Evolutionary conservation across 2,888 invertebrate species (phyloP).

Genomic region (Chaetogeoica ovagalla): DNA sequence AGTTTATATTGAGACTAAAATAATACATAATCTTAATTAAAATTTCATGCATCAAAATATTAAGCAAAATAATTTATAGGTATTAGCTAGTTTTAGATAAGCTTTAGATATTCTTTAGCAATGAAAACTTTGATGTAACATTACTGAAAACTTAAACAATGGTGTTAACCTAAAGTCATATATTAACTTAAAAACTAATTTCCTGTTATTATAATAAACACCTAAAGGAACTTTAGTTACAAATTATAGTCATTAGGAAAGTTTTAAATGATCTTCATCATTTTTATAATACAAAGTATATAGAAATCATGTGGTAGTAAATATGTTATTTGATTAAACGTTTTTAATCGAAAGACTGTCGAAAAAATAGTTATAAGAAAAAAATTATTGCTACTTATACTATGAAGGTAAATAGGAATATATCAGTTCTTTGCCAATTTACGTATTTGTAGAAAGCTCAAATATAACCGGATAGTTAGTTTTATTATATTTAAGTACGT

Average conservation of each 20-base stretch:
- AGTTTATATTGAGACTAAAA: constrained; percentile 11
- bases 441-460: too few species aligned
- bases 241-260: constrained; percentile 1
- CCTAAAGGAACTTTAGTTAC: constrained; percentile 4
- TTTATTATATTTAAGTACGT: too few species aligned
- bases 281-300: too few species aligned
- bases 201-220: constrained; percentile 28
- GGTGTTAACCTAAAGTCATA: constrained; percentile 30
- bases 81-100: constrained; percentile 27
- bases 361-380: too few species aligned
- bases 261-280: too few species aligned
- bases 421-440: too few species aligned
- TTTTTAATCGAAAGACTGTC: too few species aligned
- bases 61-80: constrained; percentile 29
- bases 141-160: constrained; percentile 42
- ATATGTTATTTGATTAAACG: too few species aligned
- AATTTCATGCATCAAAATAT: constrained; percentile 39
- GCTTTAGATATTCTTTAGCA: constrained; percentile 30
- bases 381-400: too few species aligned
- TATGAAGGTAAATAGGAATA: too few species aligned
- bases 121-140: constrained; percentile 40
- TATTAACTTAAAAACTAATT: constrained; percentile 46
- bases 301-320: too few species aligned
- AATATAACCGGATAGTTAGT: too few species aligned
- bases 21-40: constrained; percentile 22